Evolutionary conservation across 1,140 invertebrate genomes (phyloP), one percentile per base, ranked within the genome.

Genomic region (Drosophila arizonae): DNA sequence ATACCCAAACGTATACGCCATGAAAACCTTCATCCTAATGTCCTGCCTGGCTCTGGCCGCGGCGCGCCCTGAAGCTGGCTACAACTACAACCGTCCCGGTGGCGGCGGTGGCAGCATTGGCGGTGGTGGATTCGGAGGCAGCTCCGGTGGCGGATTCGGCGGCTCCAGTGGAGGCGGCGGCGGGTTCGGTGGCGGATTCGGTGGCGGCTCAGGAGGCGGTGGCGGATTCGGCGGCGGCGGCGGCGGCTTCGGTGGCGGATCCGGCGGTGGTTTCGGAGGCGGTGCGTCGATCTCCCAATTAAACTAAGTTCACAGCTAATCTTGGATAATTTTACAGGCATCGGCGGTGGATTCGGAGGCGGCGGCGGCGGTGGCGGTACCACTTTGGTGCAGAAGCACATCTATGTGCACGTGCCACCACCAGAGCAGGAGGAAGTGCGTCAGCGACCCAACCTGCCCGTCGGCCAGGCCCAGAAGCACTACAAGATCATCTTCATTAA

Each of bases 401-500:
- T 96, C 90, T 96, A 96, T 93, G 95, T 96, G 13, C 95, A 96
- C 90, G 95, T 96, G 9, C 95, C 96, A 43, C 96, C 96, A 85
- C 95, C 95, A 93, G 95, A 96, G 92, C 93, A 94, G 61, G 93
- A 94, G 76, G 94, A 95, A 81, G 93, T 94, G 72, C 93, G 93
- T 77, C 92, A 93, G 66, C 93, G 94, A 13, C 92, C 93, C 41
- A 93, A 94, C 39, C 91, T 93, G 61, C 91, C 92, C 0, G 92
- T 94, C 1, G 94, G 94, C 46, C 94, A 94, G 57, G 92, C 95
- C 30, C 95, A 96, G 90, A 97, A 97, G 79, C 96, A 97, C 90
- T 97, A 97, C 94, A 96, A 97, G 90, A 97, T 96, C 84, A 96
- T 97, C 91, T 97, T 97, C 94, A 97, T 97, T 92, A 97, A 97